phyloP scores from a whole-genome alignment of 2,113 vertebrate species.

The Ranitomeya variabilis region DNA sequence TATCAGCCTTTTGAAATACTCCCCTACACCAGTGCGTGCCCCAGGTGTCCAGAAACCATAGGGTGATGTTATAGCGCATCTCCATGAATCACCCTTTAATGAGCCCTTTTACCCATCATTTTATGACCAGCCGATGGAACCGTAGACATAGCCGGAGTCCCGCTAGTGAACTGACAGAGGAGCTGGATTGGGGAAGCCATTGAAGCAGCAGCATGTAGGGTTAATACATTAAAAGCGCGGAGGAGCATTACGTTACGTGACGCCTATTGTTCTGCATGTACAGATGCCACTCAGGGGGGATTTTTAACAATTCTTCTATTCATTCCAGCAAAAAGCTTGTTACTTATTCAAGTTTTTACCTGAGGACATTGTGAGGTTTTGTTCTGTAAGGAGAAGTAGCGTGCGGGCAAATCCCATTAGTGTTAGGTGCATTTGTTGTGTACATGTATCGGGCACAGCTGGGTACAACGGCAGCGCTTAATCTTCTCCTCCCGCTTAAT shows the following conservation, averaged over 20 bases:
- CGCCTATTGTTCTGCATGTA: background rate
- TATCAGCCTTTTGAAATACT: no score
- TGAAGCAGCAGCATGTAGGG: background rate
- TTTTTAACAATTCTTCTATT: background rate
- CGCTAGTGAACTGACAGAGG: no score
- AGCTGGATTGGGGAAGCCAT: background rate
- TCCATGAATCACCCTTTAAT: no score
- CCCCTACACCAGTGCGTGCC: no score
- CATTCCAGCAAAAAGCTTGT: background rate
- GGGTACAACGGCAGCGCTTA: background rate
- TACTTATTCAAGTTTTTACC: conserved; percentile 28
- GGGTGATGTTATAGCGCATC: no score
- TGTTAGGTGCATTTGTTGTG: conserved; percentile 3
- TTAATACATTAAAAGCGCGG: background rate
- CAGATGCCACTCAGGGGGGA: background rate
- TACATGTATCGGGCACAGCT: background rate
- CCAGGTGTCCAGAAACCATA: no score
- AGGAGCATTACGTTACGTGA: no score
- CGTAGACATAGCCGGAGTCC: no score
- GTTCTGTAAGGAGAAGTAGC: background rate
- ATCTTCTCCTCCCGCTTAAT: background rate
- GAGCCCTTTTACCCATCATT: no score
- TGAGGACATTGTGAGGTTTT: conserved; percentile 38
- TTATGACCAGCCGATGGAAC: no score
- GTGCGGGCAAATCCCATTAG: conserved; percentile 22